phyloP scores from a whole-genome alignment of 2,888 invertebrate species.

The Phania funesta region DNA sequence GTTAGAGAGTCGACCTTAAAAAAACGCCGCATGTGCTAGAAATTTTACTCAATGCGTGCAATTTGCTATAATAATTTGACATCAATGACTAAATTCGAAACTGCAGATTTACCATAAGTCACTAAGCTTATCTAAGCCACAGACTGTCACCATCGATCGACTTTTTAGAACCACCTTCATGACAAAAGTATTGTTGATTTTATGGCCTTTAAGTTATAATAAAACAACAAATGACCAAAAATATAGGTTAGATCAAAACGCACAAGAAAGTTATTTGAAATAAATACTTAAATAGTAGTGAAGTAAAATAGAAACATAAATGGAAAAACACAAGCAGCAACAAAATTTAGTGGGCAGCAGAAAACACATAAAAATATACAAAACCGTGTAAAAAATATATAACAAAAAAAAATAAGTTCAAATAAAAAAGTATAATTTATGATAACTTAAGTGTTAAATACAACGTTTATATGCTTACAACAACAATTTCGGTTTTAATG shows the following conservation, averaged over 20 bases:
- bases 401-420: background rate
- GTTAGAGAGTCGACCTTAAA: too few species aligned
- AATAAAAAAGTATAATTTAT: constrained; percentile 2
- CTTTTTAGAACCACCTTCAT: too few species aligned
- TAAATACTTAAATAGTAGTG: background rate
- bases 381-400: background rate
- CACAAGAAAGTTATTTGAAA: background rate
- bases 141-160: too few species aligned
- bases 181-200: too few species aligned
- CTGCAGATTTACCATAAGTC: too few species aligned
- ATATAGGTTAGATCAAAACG: background rate
- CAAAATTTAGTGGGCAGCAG: background rate
- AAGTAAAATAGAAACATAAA: background rate
- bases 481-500: background rate
- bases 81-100: too few species aligned
- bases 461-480: background rate
- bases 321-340: background rate
- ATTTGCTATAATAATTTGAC: too few species aligned
- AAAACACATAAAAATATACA: background rate
- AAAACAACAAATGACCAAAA: background rate
- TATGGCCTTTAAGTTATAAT: background rate
- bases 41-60: too few species aligned
- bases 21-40: too few species aligned
- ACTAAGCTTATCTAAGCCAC: too few species aligned
- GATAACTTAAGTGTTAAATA: background rate